Evolutionary conservation across 2,888 invertebrate genomes (phyloP), one percentile per base, ranked within the genome.

Genomic region (Melanotus villosus): DNA sequence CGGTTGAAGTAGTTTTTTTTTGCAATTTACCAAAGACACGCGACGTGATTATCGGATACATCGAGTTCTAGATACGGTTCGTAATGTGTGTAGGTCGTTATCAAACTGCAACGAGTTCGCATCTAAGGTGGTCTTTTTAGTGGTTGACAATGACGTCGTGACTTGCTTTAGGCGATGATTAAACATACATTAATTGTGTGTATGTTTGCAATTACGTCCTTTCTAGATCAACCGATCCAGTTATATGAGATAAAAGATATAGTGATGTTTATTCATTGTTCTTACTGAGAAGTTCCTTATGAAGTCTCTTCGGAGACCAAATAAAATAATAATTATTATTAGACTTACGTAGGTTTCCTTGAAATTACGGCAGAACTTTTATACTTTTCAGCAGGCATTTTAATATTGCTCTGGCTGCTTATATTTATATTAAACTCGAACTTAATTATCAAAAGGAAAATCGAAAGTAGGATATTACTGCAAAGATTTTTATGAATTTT

Each of bases 101-200:
- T 52, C 32, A 52, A 52, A 32, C 47, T 52, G 18, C 18, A 32
- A 32, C 19, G 47, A 47, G 47, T 47, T 47, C 47, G 26, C 52
- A 10, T 52, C 52, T 16, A 18, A 30, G 52, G 52, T 52, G 52
- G 52, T 52, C 52, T 52, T 56, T n/a, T 56, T 38, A 56, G 56
- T 14, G 21, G 36, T 56, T 56, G 56, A 56, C 52, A 52, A 23
- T 56, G 38, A 38, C 38, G 56, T 56, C 56, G 56, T 56, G 34
- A 56, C 38, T 38, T 36, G 38, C 23, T 16, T 14, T 5, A 16
- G 23, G 56, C 12, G 1, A 19, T 38, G 21, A 56, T 56, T 32
- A 56, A 56, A 56, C 38, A 56, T 38, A 23, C 36, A 38, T 56
- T 56, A 56, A 56, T 38, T 56, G 32, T 56, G 21, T 52, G 52